A percentile compares a stretch with the other conserved stretches of the same genome.
Evolutionary conservation across 2,113 vertebrate species (phyloP).

Genomic region (Leucopsar rothschildi): DNA sequence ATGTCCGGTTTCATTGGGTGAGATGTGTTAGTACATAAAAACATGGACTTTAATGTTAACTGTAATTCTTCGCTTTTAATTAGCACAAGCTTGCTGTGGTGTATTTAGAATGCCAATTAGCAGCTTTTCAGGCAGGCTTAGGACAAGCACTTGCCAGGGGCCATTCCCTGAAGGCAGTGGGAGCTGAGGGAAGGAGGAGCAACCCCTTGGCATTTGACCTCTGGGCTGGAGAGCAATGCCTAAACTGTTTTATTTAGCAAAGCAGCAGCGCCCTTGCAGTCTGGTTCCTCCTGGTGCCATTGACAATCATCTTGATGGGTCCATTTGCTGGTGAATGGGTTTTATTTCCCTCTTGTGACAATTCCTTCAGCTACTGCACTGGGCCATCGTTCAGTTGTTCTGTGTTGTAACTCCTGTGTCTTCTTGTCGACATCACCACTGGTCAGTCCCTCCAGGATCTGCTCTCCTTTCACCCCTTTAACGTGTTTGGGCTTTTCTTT

Average conservation of each 20-base stretch:
- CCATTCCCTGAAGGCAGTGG: neutral
- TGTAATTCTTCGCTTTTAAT: neutral
- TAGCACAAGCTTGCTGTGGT: neutral
- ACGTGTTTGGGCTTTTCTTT: neutral
- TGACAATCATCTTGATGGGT: neutral
- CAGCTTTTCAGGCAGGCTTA: neutral
- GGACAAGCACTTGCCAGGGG: neutral
- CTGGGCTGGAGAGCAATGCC: neutral
- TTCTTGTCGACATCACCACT: neutral
- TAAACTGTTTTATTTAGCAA: neutral
- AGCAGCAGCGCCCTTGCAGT: neutral
- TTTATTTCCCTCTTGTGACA: neutral
- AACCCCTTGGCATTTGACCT: neutral
- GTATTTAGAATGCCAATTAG: neutral
- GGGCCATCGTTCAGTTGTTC: neutral
- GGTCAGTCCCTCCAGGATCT: neutral
- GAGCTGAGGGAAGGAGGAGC: neutral
- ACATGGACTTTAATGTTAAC: neutral
- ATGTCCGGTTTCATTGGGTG: neutral
- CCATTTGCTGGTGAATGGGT: neutral
- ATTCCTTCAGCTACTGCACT: neutral
- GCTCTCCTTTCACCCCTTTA: neutral
- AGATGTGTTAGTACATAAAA: neutral
- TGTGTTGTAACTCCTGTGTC: neutral
- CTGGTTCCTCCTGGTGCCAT: neutral